These are phyloP conservation scores for Rotaria sp. DNA, from an alignment of 2,888 invertebrate genomes.

Conservation along the genomic window DNA sequence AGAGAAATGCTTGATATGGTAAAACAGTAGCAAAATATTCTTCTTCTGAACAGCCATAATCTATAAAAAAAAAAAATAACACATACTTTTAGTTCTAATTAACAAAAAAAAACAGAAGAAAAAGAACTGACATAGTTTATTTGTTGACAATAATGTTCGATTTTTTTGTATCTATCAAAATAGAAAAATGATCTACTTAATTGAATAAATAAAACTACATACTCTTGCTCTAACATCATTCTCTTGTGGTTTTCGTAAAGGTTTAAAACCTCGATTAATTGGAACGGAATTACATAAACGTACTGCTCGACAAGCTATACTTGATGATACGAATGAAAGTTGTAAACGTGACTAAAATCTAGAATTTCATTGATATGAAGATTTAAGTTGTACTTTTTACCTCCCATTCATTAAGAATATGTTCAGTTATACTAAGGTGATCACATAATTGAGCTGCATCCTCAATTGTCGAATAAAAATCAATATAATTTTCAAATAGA, in stretches of 20 bases:
- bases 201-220: not conserved
- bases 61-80: not conserved
- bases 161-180: slow-evolving; percentile 12
- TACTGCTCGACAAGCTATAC: slow-evolving; percentile 27
- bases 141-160: not conserved
- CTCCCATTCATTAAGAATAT: slow-evolving; percentile 7
- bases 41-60: slow-evolving; percentile 20
- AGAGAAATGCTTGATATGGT: slow-evolving; percentile 1
- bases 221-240: not conserved
- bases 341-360: not conserved
- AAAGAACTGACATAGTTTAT: not conserved
- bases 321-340: not conserved
- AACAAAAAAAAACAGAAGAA: not conserved
- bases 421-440: not conserved
- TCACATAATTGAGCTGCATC: not conserved
- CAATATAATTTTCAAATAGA: slow-evolving; percentile 26
- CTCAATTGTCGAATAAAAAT: not conserved
- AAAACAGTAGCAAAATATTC: slow-evolving; percentile 8
- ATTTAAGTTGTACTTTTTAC: not conserved
- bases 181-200: not conserved
- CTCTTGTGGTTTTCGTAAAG: slow-evolving; percentile 13
- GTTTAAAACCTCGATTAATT: slow-evolving; percentile 1
- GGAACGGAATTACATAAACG: not conserved
- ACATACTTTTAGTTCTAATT: not conserved
- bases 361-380: not conserved